Percentiles rank a stretch among this genome's conserved stretches.
phyloP scores from a whole-genome alignment of 1,140 invertebrate genomes.

The Diorhabda carinulata region DNA sequence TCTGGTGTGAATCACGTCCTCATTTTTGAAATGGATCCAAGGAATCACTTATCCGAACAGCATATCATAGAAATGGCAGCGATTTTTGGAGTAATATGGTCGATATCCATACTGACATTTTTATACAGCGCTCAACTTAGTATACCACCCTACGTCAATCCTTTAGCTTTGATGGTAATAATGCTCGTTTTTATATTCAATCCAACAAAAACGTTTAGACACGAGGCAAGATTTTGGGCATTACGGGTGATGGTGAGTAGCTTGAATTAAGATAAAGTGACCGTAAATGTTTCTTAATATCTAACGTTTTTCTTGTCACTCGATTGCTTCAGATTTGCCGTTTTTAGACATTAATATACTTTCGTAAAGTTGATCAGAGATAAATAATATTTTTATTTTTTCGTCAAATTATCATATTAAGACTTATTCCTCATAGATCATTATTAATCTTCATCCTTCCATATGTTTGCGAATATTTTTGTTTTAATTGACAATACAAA shows the following conservation, averaged over 20 bases:
- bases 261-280: no score
- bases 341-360: no score
- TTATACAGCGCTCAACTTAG: constrained; percentile 81
- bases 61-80: constrained; percentile 95
- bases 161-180: constrained; percentile 79
- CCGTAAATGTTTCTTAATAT: no score
- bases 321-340: no score
- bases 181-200: constrained; percentile 88
- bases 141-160: constrained; percentile 89
- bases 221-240: constrained; percentile 86
- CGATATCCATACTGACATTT: constrained; percentile 75
- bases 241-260: constrained; percentile 69
- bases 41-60: constrained; percentile 94
- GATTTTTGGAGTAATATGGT: constrained; percentile 94
- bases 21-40: constrained; percentile 97
- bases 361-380: no score
- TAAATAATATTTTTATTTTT: no score
- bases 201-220: constrained; percentile 86
- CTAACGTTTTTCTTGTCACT: no score
- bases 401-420: no score
- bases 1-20: constrained; percentile 99
- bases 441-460: no score
- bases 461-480: no score
- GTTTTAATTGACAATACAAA: no score
- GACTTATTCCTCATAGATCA: no score